Percentiles rank a stretch among this genome's conserved stretches.
phyloP scores from a whole-genome alignment of 1,140 invertebrate species.

The Brachystomella parvula region DNA sequence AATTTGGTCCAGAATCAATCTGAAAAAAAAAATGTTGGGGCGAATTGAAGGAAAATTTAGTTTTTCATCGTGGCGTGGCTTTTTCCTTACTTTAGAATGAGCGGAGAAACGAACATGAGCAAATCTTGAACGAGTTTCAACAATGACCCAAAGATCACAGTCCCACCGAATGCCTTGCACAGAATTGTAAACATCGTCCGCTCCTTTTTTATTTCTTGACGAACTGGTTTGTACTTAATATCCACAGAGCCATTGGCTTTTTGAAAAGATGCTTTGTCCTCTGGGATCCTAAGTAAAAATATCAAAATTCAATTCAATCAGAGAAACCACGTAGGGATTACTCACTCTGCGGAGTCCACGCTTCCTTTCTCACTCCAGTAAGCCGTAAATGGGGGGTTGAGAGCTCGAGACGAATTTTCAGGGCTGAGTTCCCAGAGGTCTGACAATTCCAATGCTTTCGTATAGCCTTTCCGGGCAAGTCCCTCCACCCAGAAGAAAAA shows the following conservation, averaged over 20 bases:
- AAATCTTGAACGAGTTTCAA: constrained; percentile 50
- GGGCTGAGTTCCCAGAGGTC: constrained; percentile 25
- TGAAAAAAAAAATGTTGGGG: constrained; percentile 20
- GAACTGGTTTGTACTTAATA: constrained; percentile 8
- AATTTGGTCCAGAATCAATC: constrained; percentile 54
- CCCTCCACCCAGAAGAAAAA: constrained; percentile 25
- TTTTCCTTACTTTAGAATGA: constrained; percentile 40
- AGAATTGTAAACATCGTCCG: constrained; percentile 44
- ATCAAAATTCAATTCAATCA: background rate
- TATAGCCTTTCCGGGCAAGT: constrained; percentile 18
- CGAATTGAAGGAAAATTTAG: background rate
- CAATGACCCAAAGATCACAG: constrained; percentile 45
- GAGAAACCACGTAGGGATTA: background rate
- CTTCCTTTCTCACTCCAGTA: constrained; percentile 6
- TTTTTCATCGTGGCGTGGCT: background rate
- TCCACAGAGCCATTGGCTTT: constrained; percentile 6
- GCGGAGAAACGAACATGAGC: constrained; percentile 52
- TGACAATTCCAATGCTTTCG: constrained; percentile 8
- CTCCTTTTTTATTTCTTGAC: constrained; percentile 14
- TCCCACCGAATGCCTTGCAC: constrained; percentile 45
- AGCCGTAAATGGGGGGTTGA: constrained; percentile 41
- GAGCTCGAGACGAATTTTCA: constrained; percentile 49
- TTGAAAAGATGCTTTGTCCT: background rate
- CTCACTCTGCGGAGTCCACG: background rate
- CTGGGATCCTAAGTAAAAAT: background rate